Percentiles rank a stretch among this genome's conserved stretches.
These are phyloP conservation scores for Anguilla obscura DNA, from an alignment of 2,797 vertebrate species.

Conservation along the genomic window DNA sequence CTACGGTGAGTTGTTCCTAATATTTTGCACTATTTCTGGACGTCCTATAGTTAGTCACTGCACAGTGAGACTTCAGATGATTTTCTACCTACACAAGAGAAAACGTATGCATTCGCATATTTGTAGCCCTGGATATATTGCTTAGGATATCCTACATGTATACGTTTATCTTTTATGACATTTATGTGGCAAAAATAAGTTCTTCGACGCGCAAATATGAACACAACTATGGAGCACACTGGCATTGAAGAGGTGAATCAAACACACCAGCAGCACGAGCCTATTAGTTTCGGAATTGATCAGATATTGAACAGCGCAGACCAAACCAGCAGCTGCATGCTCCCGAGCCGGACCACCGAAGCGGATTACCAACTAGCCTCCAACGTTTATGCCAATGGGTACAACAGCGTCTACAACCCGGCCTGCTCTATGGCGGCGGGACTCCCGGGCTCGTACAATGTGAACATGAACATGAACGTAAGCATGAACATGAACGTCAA, in stretches of 20 bases:
- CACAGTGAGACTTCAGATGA: conserved; percentile 50
- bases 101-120: background rate
- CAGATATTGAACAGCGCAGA: conserved; percentile 90
- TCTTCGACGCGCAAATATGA: conserved; percentile 2
- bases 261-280: conserved; percentile 79
- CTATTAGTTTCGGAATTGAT: conserved; percentile 93
- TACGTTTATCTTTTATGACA: conserved; percentile 15
- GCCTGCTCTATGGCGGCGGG: conserved; percentile 82
- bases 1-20: conserved; percentile 52
- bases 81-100: background rate
- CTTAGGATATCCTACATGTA: background rate
- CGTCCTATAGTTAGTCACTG: conserved; percentile 62
- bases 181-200: conserved; percentile 23
- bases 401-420: conserved; percentile 78
- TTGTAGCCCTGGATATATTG: conserved; percentile 7
- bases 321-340: conserved; percentile 76
- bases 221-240: conserved; percentile 75
- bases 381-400: conserved; percentile 74
- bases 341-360: conserved; percentile 73
- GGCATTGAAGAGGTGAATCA: conserved; percentile 80
- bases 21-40: conserved; percentile 50
- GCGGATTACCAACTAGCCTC: conserved; percentile 72
- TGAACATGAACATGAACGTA: conserved; percentile 87
- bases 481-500: conserved; percentile 81
- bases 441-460: conserved; percentile 79